A percentile compares a stretch with the other conserved stretches of the same genome.
These are phyloP conservation scores for Hippocampus guttulatus DNA, from an alignment of 2,113 vertebrate species.

Conservation along the genomic window DNA sequence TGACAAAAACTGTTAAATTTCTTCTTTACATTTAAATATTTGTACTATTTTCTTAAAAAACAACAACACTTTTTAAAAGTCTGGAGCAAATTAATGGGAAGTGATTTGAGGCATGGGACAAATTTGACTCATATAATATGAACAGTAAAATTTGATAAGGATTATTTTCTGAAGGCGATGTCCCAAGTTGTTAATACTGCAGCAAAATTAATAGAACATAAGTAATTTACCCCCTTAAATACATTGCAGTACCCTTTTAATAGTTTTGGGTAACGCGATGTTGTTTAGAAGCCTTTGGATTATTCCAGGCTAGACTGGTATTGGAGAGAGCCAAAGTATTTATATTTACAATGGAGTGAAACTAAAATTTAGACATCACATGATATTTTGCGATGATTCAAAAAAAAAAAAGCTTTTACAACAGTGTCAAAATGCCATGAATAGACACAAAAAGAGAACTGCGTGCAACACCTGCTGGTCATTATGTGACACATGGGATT, in stretches of 20 bases:
- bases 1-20: no score
- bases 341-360: background rate
- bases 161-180: background rate
- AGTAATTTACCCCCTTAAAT: background rate
- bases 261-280: background rate
- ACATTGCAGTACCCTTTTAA: background rate
- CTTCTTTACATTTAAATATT: no score
- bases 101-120: no score
- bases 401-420: background rate
- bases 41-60: no score
- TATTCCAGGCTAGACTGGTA: background rate
- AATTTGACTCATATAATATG: no score
- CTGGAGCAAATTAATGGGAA: no score
- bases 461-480: slow-evolving; percentile 32
- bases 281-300: background rate
- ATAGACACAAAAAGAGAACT: slow-evolving; percentile 12
- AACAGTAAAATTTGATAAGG: background rate
- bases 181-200: background rate
- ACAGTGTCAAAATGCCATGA: slow-evolving; percentile 24
- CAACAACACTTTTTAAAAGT: no score
- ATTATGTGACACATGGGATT: background rate
- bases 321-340: background rate
- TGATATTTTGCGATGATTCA: background rate
- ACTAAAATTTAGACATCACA: background rate
- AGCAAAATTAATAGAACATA: background rate